Evolutionary conservation across 2,113 vertebrate genomes (phyloP).

Genomic region (Hipposideros armiger): DNA sequence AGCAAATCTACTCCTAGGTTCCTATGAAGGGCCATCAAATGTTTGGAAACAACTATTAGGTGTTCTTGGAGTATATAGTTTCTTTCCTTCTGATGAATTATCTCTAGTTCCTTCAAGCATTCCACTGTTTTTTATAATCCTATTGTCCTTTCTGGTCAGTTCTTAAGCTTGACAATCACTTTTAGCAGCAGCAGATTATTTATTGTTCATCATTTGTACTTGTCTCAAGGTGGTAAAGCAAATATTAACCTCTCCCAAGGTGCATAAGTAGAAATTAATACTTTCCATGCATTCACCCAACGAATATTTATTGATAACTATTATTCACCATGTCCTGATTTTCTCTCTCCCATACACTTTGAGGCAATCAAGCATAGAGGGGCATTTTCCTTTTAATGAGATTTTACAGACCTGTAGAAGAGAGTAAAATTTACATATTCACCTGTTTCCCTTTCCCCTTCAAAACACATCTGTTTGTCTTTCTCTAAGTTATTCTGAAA

Average conservation of each 20-base stretch:
- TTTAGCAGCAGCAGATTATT: background rate
- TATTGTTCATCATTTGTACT: background rate
- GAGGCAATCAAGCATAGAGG: background rate
- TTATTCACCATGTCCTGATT: background rate
- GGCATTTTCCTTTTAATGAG: slow-evolving; percentile 3
- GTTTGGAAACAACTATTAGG: background rate
- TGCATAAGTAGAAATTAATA: background rate
- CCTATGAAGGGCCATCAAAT: background rate
- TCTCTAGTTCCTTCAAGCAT: background rate
- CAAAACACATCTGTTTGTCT: background rate
- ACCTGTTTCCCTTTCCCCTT: background rate
- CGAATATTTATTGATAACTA: background rate
- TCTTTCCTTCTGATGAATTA: background rate
- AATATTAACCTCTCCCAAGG: background rate
- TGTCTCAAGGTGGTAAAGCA: background rate
- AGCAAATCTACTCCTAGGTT: background rate
- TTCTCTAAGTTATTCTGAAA: background rate
- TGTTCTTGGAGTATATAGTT: background rate
- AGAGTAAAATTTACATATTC: background rate
- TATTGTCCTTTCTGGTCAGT: background rate
- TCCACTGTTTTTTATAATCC: background rate
- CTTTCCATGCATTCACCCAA: background rate
- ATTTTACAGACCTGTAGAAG: background rate
- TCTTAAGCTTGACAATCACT: background rate
- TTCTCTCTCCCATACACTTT: background rate